Base-by-base conservation (phyloP, 2,113 vertebrate species). In the Pristiophorus japonicus region DNA sequence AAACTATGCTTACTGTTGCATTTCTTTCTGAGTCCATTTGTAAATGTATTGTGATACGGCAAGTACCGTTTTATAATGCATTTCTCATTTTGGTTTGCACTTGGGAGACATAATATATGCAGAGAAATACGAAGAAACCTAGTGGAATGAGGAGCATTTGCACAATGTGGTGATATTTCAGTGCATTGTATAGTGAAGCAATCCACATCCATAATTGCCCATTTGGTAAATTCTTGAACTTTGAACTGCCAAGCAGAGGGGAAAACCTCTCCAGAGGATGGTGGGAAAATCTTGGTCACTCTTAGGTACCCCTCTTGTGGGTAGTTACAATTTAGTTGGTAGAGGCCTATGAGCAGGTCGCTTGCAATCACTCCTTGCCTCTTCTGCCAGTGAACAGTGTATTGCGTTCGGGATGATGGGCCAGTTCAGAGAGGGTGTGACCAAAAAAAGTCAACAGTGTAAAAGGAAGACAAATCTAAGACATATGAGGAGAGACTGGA, bases 1-100 rank as follows among this genome's bases (percentile, higher is more conserved):
- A 94, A 94, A 51, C 24, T 14, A 70, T 94, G 91, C 34, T 93
- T 66, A 92, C 34, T 93, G 11, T 51, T 92, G n/a, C 34, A n/a
- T 92, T 87, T 55, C 67, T 70, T 70, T 45, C 18, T 34, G 51
- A 51, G 24, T 90, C 51, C 47, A 14, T 55, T 88, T 51, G 22
- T 18, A 34, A 51, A 51, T 59, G 51, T 24, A 90, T 90, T 90
- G 51, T 59, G 11, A 5, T 51, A 18, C n/a, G 78, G 51, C 51
- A 59, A 90, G 34, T 42, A 16, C 47, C 34, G 47, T 59, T 90
- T 90, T 90, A 42, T 51, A 90, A 10, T 90, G 27, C 30, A 59
- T 30, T 90, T 2, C 11, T 90, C 38, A 34, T 47, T 47, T 87
- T 24, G 27, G 59, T 88, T 59, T 45, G 51, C 51, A 90, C 47